phyloP scores from a whole-genome alignment of 1,140 invertebrate species.

The Tetragnatha versicolor region DNA sequence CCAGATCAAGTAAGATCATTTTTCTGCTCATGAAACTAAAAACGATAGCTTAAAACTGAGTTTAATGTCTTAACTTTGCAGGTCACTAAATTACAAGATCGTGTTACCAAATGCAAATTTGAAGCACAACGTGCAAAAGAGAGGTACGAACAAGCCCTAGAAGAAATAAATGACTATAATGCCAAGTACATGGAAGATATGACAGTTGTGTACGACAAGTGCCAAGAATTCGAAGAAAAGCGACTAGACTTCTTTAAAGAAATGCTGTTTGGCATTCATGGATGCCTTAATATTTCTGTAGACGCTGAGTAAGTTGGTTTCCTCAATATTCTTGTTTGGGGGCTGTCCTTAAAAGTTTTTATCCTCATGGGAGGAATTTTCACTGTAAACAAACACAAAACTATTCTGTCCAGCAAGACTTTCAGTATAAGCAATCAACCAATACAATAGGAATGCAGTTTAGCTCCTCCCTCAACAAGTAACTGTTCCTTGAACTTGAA shows the following conservation, averaged over 20 bases:
- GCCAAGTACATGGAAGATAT: constrained; percentile 97
- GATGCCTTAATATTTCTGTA: constrained; percentile 90
- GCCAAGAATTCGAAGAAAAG: constrained; percentile 94
- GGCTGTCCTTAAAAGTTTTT: too few species aligned
- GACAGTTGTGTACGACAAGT: constrained; percentile 93
- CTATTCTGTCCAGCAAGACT: too few species aligned
- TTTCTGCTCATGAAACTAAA: not conserved
- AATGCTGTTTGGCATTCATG: constrained; percentile 89
- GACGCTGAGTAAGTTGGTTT: constrained; percentile 81
- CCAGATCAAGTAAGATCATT: constrained; percentile 83
- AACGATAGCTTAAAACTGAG: not conserved
- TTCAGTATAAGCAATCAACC: too few species aligned
- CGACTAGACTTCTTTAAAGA: constrained; percentile 94
- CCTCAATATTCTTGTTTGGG: too few species aligned
- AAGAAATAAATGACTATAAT: constrained; percentile 95
- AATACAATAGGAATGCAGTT: too few species aligned
- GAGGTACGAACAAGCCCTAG: constrained; percentile 88
- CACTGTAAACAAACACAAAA: too few species aligned
- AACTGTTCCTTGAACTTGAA: too few species aligned
- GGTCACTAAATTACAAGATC: constrained; percentile 95
- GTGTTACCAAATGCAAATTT: constrained; percentile 91
- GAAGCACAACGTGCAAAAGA: constrained; percentile 90
- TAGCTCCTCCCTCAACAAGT: too few species aligned
- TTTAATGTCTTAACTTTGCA: constrained; percentile 62
- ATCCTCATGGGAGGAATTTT: too few species aligned